phyloP scores from a whole-genome alignment of 37 sponge, comb jelly and placozoan genomes.

The Bolinopsis microptera region DNA sequence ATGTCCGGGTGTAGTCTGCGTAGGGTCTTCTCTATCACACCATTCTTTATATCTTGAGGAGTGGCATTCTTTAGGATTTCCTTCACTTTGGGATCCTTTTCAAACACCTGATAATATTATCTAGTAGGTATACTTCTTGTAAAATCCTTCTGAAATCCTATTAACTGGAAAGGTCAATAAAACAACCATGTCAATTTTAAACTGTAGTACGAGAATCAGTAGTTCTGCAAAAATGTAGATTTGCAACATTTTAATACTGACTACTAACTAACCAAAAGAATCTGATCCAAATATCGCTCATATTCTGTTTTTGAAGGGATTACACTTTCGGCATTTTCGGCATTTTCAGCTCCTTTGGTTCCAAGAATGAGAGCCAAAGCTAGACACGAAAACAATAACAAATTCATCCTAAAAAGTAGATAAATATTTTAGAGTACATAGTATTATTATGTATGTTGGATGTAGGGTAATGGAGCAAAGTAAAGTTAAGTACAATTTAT shows the following conservation, averaged over 20 bases:
- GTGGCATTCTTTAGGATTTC: constrained; percentile 37
- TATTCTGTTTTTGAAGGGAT: constrained; percentile 31
- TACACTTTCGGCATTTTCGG: neutral
- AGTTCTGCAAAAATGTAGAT: too few relatives aligned
- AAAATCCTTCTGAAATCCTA: too few relatives aligned
- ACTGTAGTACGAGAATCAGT: neutral
- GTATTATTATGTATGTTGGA: too few relatives aligned
- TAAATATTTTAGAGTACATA: too few relatives aligned
- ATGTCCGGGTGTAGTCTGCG: constrained; percentile 27
- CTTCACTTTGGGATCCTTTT: neutral
- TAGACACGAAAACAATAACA: too few relatives aligned
- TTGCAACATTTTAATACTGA: neutral
- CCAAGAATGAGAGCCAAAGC: too few relatives aligned
- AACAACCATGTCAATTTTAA: neutral
- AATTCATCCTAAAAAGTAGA: neutral
- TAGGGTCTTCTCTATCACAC: constrained; percentile 33
- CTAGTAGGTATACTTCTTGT: neutral
- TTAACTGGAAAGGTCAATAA: neutral
- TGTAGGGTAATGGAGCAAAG: too few relatives aligned
- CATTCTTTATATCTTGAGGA: constrained; percentile 32
- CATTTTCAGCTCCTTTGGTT: neutral
- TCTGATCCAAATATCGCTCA: constrained; percentile 53
- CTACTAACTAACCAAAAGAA: constrained; percentile 6
- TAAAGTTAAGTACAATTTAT: too few relatives aligned
- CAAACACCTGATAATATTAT: neutral